Evolutionary conservation across 2,888 invertebrate species (phyloP).

Genomic region (Atrina japonica): DNA sequence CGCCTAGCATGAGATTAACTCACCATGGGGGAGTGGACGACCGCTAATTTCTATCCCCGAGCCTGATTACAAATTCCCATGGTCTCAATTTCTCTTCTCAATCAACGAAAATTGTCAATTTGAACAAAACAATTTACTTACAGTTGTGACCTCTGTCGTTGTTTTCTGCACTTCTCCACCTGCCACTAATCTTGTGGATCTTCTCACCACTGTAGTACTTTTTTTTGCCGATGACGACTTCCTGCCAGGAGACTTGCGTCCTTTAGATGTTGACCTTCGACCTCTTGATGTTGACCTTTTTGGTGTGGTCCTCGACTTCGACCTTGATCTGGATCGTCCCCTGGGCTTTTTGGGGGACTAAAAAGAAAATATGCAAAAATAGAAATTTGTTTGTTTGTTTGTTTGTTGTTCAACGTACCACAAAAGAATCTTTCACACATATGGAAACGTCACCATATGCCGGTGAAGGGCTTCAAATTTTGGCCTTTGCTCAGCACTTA

Average conservation of each 20-base stretch:
- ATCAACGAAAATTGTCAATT: neutral
- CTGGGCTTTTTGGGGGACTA: slow-evolving; percentile 35
- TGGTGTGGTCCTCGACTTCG: slow-evolving; percentile 38
- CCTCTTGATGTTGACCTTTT: slow-evolving; percentile 33
- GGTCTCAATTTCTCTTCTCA: too few species aligned
- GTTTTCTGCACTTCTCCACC: slow-evolving; percentile 16
- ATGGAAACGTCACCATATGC: too few species aligned
- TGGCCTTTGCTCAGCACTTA: too few species aligned
- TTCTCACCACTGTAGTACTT: slow-evolving; percentile 9
- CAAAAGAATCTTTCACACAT: too few species aligned
- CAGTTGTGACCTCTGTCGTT: slow-evolving; percentile 5
- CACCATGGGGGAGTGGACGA: too few species aligned
- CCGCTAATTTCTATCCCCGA: too few species aligned
- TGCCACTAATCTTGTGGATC: neutral
- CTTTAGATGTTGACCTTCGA: slow-evolving; percentile 29
- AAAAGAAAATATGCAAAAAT: slow-evolving; percentile 1
- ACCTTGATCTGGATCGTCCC: slow-evolving; percentile 53
- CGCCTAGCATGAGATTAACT: too few species aligned
- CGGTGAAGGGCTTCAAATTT: too few species aligned
- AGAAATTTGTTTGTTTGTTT: too few species aligned
- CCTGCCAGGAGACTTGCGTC: slow-evolving; percentile 30
- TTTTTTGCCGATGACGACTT: slow-evolving; percentile 7
- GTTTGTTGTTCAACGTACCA: too few species aligned
- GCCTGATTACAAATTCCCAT: too few species aligned
- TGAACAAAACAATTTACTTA: neutral